A percentile compares a stretch with the other conserved stretches of the same genome.
phyloP scores from a whole-genome alignment of 2,888 invertebrate genomes.

The Andricus curvator region DNA sequence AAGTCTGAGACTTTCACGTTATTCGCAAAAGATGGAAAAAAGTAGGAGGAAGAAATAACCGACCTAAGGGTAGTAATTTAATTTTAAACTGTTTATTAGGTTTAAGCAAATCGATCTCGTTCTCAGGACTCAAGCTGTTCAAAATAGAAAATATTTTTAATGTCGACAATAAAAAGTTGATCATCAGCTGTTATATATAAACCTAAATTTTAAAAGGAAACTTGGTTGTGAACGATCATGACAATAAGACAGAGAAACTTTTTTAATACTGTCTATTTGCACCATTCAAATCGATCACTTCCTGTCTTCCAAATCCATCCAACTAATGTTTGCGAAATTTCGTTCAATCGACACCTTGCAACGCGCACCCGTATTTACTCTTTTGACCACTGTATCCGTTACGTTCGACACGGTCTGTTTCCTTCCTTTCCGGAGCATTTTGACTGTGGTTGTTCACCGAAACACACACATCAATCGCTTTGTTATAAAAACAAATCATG shows the following conservation, averaged over 20 bases:
- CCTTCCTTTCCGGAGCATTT: constrained; percentile 40
- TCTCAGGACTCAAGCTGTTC: no score
- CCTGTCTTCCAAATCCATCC: neutral
- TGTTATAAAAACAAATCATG: constrained; percentile 18
- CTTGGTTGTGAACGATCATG: neutral
- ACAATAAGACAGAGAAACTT: neutral
- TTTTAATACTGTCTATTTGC: neutral
- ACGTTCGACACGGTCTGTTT: constrained; percentile 37
- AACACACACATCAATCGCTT: constrained; percentile 15
- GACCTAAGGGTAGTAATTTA: neutral
- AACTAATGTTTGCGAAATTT: constrained; percentile 17
- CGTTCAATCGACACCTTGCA: constrained; percentile 24
- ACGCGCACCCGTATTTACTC: constrained; percentile 34
- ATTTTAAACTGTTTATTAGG: neutral
- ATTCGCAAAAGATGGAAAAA: neutral
- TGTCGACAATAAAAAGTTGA: neutral
- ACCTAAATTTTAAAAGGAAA: neutral
- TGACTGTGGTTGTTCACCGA: constrained; percentile 12
- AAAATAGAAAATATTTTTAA: neutral
- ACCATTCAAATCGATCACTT: neutral
- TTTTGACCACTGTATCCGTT: constrained; percentile 28
- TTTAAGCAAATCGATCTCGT: neutral
- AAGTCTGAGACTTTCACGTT: neutral
- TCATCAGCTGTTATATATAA: no score
- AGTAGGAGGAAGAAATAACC: neutral